These are phyloP conservation scores for Aythya baeri DNA, from an alignment of 2,113 vertebrate genomes.

Conservation along the genomic window DNA sequence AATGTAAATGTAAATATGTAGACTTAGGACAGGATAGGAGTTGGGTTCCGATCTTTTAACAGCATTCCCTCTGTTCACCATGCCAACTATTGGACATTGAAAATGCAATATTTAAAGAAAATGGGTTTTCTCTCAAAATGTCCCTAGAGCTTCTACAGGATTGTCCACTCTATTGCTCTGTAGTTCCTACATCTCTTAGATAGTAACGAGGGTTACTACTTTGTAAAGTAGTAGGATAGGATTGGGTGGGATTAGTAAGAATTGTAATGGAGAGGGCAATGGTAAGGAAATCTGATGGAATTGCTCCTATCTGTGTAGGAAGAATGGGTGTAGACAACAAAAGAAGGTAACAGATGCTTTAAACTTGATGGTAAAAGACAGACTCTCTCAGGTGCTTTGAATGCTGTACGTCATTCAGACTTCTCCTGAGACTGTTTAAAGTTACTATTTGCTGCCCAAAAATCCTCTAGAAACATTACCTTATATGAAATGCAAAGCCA, in stretches of 20 bases:
- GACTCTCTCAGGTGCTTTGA: constrained; percentile 42
- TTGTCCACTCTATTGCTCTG: neutral
- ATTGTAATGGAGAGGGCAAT: neutral
- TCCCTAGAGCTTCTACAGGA: neutral
- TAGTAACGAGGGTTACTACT: too few relatives aligned
- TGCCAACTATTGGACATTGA: neutral
- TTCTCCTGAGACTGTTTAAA: constrained; percentile 70
- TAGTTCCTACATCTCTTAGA: neutral
- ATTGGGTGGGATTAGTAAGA: neutral
- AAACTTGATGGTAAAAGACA: neutral
- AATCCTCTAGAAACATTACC: constrained; percentile 75
- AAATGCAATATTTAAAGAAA: neutral
- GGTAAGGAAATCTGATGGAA: neutral
- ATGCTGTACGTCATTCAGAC: constrained; percentile 8
- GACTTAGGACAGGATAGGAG: neutral
- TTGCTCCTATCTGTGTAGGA: neutral
- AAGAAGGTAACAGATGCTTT: neutral
- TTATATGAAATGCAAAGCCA: constrained; percentile 73
- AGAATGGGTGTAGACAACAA: neutral
- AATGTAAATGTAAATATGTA: neutral
- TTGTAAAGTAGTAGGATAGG: too few relatives aligned
- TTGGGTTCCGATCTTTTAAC: neutral
- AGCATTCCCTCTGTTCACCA: neutral
- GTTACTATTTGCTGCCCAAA: constrained; percentile 60
- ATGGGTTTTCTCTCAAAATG: neutral